phyloP scores from a whole-genome alignment of 1,140 invertebrate genomes.

The Mya arenaria region DNA sequence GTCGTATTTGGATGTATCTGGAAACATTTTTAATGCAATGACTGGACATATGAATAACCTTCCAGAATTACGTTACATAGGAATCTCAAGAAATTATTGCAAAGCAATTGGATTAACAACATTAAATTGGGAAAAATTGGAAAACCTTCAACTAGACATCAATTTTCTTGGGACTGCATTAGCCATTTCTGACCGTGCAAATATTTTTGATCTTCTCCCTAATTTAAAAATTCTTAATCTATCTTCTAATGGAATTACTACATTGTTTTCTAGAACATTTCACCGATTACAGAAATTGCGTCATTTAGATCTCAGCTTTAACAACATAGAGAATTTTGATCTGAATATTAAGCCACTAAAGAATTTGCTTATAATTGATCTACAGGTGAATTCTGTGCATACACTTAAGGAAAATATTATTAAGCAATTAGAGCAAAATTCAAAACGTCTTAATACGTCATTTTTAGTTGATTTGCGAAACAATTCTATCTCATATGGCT shows the following conservation, averaged over 20 bases:
- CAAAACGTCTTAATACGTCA: background rate
- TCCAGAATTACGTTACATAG: conserved; percentile 12
- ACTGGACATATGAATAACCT: background rate
- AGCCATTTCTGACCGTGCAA: background rate
- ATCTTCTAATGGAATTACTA: conserved; percentile 7
- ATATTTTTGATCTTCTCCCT: background rate
- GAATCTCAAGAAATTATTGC: conserved; percentile 30
- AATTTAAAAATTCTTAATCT: conserved; percentile 24
- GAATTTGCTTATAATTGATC: conserved; percentile 5
- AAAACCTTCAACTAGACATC: conserved; percentile 24
- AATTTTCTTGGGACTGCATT: conserved; percentile 21
- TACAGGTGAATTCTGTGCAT: conserved; percentile 1
- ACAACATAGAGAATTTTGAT: background rate
- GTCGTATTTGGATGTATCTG: conserved; percentile 5
- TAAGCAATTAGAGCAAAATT: background rate
- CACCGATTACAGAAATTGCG: background rate
- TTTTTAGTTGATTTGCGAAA: conserved; percentile 26
- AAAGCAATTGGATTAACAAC: background rate
- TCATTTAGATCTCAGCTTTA: conserved; percentile 32
- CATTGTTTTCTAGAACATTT: background rate
- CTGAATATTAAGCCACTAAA: background rate
- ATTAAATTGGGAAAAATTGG: background rate
- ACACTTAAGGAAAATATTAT: background rate
- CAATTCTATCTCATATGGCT: background rate
- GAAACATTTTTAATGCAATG: conserved; percentile 10